Base-by-base conservation (phyloP, 2,797 vertebrate species). In the Thalassophryne amazonica region DNA sequence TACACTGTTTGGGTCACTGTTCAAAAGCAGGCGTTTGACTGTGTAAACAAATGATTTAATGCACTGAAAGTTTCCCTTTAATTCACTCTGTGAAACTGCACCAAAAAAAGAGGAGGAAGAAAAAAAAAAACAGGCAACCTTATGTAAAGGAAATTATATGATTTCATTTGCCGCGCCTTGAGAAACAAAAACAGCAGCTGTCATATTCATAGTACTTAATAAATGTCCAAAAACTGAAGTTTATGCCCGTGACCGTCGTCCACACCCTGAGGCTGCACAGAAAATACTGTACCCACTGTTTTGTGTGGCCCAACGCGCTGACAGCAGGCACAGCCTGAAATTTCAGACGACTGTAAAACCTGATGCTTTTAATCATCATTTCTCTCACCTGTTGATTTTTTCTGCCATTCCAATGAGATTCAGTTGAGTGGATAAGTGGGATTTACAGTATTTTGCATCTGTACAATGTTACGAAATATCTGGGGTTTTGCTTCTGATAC, bases 41-140 rank as follows among this genome's bases (percentile, higher is more conserved):
- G 79, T 83, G 76, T 87, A 86, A 88, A 87, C 85, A 89, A 84
- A 88, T 85, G 76, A 88, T 86, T 85, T 81, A 83, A 86, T 82
- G 70, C 60, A 69, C 58, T 75, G 63, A 81, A 86, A 77, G 71
- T 55, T 72, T 86, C 83, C 76, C 81, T 62, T 82, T 69, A 84
- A 79, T 86, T 83, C 60, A 83, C 64, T 71, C 58, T 23, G 41
- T 79, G 76, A 72, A 83, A 70, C 69, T 60, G 69, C 49, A 52
- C 53, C 55, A 69, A 65, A 48, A 19, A 13, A 47, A 23, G n/a
- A n/a, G n/a, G n/a, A 39, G 10, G 27, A 11, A 28, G n/a, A 20
- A 47, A 28, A 39, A 27, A 27, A 27, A 28, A n/a, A n/a, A n/a
- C 59, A 17, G n/a, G 24, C 42, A 60, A 69, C 54, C 66, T 57